Evolutionary conservation across 2,888 invertebrate genomes (phyloP), one percentile per base, ranked within the genome.

Genomic region (Netelia melanura): DNA sequence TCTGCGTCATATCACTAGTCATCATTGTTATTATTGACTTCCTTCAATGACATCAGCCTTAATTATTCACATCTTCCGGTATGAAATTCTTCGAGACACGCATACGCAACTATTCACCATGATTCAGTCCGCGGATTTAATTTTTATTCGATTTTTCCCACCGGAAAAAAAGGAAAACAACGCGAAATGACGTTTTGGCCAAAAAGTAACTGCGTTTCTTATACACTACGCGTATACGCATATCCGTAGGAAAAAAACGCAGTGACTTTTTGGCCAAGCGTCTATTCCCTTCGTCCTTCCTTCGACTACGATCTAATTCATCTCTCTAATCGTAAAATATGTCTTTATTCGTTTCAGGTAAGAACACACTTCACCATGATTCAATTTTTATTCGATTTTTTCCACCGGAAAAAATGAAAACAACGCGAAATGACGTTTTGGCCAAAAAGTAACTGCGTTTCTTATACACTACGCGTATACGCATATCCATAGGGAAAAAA

Each of bases 301-400:
- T 48, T 14, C 5, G 11, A 48, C 14, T 0, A 48, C 11, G 3
- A 0, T 48, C 58, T 14, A n/a, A 17, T 17, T 11, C 38, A 54
- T 72, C 6, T 38, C n/a, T 70, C 68, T 72, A 81, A 86, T 17
- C 21, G 17, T 62, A 56, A 61, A 78, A 67, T 76, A 85, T 64
- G 72, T 81, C 70, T 83, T 86, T 48, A n/a, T 87, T 65, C 87
- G 86, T 89, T 89, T 17, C 88, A 89, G 88, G 89, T 89, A 79
- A 86, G 87, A 81, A 80, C 67, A 54, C 9, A 23, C 48, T 71
- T 17, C 17, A 17, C 17, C 17, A 17, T 17, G 17, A 17, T 0
- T 17, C 0, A 17, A 25, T 30, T 30, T 30, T 30, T 30, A 30
- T 30, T 30, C 30, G 30, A 3, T 30, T 30, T 30, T 30, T 30